phyloP scores from a whole-genome alignment of 1,140 invertebrate species.

The Drosophila parabipectinata region DNA sequence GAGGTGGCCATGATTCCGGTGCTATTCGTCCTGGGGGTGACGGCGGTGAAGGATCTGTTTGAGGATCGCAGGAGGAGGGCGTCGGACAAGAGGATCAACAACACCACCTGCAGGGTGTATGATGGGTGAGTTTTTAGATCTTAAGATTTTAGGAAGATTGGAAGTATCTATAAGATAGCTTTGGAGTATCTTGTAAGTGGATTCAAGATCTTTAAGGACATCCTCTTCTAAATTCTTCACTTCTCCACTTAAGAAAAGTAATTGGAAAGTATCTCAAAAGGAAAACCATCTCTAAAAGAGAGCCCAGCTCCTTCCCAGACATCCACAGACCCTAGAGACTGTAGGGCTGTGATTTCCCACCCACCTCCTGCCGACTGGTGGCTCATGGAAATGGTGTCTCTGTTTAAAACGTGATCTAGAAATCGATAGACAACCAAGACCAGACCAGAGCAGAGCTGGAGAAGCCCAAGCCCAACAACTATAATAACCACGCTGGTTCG shows the following conservation, averaged over 20 bases:
- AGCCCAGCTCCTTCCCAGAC: neutral
- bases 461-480: slow-evolving; percentile 16
- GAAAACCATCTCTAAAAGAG: slow-evolving; percentile 3
- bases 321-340: no score
- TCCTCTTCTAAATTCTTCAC: slow-evolving; percentile 7
- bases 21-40: slow-evolving; percentile 97
- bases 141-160: no score
- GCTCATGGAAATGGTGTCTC: slow-evolving; percentile 36
- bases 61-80: slow-evolving; percentile 95
- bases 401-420: slow-evolving; percentile 62
- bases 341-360: neutral
- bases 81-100: slow-evolving; percentile 97
- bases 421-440: slow-evolving; percentile 62
- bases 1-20: slow-evolving; percentile 98
- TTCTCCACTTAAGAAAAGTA: slow-evolving; percentile 14
- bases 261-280: slow-evolving; percentile 6
- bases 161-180: no score
- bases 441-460: no score
- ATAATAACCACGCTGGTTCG: slow-evolving; percentile 19
- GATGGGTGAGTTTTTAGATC: slow-evolving; percentile 88
- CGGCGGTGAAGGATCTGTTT: slow-evolving; percentile 98
- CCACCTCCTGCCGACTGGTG: slow-evolving; percentile 26
- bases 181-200: no score
- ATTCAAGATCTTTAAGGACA: slow-evolving; percentile 8
- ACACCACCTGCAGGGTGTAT: slow-evolving; percentile 95